Evolutionary conservation across 1,140 invertebrate species (phyloP), one percentile per base, ranked within the genome.

Genomic region (Drosophila oshimai): DNA sequence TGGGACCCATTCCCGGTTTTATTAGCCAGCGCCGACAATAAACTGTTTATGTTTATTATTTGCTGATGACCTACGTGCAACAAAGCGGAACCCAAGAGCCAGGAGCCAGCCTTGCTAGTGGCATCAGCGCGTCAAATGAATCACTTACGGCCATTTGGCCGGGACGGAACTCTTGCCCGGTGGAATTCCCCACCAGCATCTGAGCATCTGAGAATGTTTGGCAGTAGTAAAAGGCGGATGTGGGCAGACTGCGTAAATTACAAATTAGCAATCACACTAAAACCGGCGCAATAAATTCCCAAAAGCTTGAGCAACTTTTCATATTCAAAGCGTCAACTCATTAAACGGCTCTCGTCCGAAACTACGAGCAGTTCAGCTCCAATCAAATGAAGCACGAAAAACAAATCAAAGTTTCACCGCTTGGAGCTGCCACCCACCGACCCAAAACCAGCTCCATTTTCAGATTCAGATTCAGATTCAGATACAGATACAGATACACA

Each of bases 21-120:
- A 87, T 87, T 87, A 62, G 83, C 77, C 54, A 73, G 83, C 41
- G 77, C 83, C 79, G 81, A 81, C 81, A 87, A 88, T 87, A 87
- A 87, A 87, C 83, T 87, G 81, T 87, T 87, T 87, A 87, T 87
- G 81, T 87, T 87, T 87, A 87, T 87, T 87, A 87, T 87, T 87
- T 88, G 83, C 83, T 87, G 81, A 87, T 87, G 81, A 87, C 83
- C 81, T 87, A 87, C 83, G 81, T 87, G 81, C 80, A 76, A 65
- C 74, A 75, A 70, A 70, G 54, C 67, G 60, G 31, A 45, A 15
- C 70, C 45, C 47, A 49, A 53, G 29, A 28, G 42, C 9, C 36
- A 53, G 13, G 22, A 57, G 6, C 10, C 34, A 26, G 4, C 18
- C 37, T 57, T 50, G 54, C 49, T 81, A 80, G 77, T 81, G 77